Base-by-base conservation (phyloP, 2,888 invertebrate species). In the Harmothoe impar region DNA sequence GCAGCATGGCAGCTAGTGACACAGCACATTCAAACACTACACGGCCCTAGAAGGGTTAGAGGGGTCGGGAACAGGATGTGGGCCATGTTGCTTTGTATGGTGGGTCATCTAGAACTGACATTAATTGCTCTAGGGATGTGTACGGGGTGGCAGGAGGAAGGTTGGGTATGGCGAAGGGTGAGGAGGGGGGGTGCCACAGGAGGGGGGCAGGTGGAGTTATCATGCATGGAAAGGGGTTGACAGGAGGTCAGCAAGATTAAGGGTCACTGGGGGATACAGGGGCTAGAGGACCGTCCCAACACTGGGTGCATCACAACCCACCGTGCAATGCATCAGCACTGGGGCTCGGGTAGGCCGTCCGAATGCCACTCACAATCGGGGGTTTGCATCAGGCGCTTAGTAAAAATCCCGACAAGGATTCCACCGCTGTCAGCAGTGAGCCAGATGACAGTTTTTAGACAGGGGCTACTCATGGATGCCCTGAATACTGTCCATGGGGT, bases 161-260 rank as follows among this genome's bases (percentile, higher is more conserved):
- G 7, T 62, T 62, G 20, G 62, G 62, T 62, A 62, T 20, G 23
- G 20, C 1, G 3, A n/a, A n/a, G 62, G 62, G 20, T 3, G 15
- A 15, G 62, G 20, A 7, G 62, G 62, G n/a, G 62, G 62, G 7
- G 20, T 20, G 54, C 62, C 20, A 12, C 3, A 62, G 62, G 62
- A n/a, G 1, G 23, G 62, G 62, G 7, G 7, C n/a, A n/a, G 62
- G 20, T 62, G 23, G 1, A 3, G 62, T n/a, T 62, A n/a, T 20
- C 20, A 62, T 20, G 62, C 62, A 62, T 62, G n/a, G 3, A 62
- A 62, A 62, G 20, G 62, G 62, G 62, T 20, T 62, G 62, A 62
- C 62, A 62, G 62, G 62, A 62, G 62, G 62, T 62, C 62, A n/a
- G 23, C 12, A 5, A 62, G 62, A 62, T 62, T 62, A 62, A 62